Conservation (phyloP, 2,113 vertebrate species). For the Sclerurus mexicanus region DNA sequence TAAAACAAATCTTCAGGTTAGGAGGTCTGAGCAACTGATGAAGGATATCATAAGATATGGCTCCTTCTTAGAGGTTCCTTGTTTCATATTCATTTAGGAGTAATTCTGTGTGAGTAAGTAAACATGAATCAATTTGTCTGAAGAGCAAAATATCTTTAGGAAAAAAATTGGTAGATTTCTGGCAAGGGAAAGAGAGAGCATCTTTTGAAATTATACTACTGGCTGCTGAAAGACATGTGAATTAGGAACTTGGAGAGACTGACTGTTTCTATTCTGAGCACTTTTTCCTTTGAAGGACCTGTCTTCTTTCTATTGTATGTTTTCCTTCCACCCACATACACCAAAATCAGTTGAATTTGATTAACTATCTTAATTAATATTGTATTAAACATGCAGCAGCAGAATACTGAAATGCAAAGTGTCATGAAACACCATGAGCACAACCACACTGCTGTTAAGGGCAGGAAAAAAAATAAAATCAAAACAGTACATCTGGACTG, state of each 20-base stretch:
- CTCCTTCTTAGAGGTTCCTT: neutral
- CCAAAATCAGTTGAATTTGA: neutral
- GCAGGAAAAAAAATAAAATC: accelerated
- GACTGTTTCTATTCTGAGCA: neutral
- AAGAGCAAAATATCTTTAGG: neutral
- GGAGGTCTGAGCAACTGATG: neutral
- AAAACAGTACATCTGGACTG: neutral
- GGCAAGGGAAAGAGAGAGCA: neutral
- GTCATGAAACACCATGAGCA: neutral
- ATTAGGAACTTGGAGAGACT: neutral
- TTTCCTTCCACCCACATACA: neutral
- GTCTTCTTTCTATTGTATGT: neutral
- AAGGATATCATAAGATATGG: neutral
- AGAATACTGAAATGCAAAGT: neutral
- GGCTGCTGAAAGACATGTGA: neutral
- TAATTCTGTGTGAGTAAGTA: neutral
- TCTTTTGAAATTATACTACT: neutral
- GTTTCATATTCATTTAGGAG: conserved; percentile 17
- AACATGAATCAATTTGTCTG: neutral
- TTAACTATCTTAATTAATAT: neutral
- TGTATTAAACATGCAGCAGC: neutral
- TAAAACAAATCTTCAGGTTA: conserved; percentile 25
- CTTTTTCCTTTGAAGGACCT: neutral
- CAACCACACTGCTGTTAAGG: neutral
- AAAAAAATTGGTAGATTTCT: neutral